Evolutionary conservation across 2,797 vertebrate genomes (phyloP).

Genomic region (Clarias fuscus): DNA sequence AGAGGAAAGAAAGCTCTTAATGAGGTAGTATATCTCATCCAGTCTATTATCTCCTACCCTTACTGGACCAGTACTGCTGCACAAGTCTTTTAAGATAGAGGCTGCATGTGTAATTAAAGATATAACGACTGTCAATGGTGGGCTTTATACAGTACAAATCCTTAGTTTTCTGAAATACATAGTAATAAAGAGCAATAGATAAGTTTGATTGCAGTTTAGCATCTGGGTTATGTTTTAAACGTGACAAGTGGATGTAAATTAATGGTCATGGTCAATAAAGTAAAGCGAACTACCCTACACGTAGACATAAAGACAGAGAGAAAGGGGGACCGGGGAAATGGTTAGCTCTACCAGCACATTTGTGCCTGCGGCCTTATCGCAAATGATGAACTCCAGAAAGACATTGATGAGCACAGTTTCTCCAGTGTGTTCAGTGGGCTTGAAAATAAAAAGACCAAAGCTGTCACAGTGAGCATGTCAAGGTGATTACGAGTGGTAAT

Average conservation of each 20-base stretch:
- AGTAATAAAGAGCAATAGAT: background rate
- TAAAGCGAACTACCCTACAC: background rate
- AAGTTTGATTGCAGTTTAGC: background rate
- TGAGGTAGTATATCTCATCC: constrained; percentile 64
- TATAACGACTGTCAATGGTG: background rate
- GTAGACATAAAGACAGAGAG: background rate
- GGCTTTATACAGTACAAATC: too few relatives aligned
- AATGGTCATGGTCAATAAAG: background rate
- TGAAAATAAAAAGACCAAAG: constrained; percentile 6
- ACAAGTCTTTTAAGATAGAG: background rate
- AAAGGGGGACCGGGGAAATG: background rate
- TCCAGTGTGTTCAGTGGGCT: background rate
- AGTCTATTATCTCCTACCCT: constrained; percentile 20
- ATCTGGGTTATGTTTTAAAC: background rate
- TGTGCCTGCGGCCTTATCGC: background rate
- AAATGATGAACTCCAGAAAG: background rate
- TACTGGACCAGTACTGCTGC: background rate
- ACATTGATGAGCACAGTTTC: background rate
- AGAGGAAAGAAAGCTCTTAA: constrained; percentile 63
- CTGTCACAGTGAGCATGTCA: constrained; percentile 36
- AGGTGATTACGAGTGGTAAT: constrained; percentile 34
- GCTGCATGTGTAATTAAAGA: background rate
- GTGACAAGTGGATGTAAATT: background rate
- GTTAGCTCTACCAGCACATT: background rate
- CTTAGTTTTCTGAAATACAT: background rate